Evolutionary conservation across 2,113 vertebrate genomes (phyloP), one percentile per base, ranked within the genome.

Genomic region (Brachyhypopomus occidentalis): DNA sequence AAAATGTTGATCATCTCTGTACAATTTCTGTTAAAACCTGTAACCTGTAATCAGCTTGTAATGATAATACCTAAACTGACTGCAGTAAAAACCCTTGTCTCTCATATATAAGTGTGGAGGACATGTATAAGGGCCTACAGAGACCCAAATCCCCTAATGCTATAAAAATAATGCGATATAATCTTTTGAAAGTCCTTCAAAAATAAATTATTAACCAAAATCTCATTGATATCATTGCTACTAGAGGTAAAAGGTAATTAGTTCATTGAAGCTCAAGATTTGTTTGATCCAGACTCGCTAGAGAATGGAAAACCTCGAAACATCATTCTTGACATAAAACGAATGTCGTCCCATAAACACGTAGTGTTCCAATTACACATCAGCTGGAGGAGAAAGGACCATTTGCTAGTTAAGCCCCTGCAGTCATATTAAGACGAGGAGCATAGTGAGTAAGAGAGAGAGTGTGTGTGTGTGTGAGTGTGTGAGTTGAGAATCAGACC

Each of bases 291-390:
- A 38, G 66, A 45, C 55, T 19, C 22, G 27, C 17, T 17, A 67
- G 64, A 9, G 66, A 41, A 70, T 70, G 36, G 36, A 70, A 16
- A 72, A 45, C 17, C 77, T 59, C 45, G 27, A 60, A 72, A 79
- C 55, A 79, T 79, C 56, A 62, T 79, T 62, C 60, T 67, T 79
- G 77, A 72, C 56, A 92, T 88, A 89, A 92, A 91, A 90, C 89
- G 90, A 92, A 92, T 89, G 91, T 84, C 86, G 86, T 84, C 83
- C 85, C 88, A 89, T 90, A 92, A 92, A 92, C 92, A 93, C 75
- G 91, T 92, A 93, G 90, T 91, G 89, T 90, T 91, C 91, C 90
- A 93, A 91, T 93, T 92, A 92, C 91, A 90, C 88, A 91, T 90
- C 91, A 91, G 88, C 89, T 91, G 89, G 88, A 89, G 91, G 88